Evolutionary conservation across 2,797 vertebrate genomes (phyloP).

Genomic region (Sebastes oblongus): DNA sequence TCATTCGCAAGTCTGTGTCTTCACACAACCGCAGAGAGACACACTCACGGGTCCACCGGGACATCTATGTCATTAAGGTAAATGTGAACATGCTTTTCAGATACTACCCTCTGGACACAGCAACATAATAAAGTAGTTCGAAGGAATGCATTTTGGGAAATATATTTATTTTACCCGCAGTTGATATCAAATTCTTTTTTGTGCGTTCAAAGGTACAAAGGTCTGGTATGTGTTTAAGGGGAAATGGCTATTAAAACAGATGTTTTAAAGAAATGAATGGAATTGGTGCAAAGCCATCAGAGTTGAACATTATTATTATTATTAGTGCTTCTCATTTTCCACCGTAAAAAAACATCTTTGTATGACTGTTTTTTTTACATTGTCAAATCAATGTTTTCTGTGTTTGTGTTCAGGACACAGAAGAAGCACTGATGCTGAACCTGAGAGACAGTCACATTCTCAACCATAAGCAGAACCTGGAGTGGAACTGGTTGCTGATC

Average conservation of each 20-base stretch:
- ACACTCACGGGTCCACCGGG: slow-evolving; percentile 89
- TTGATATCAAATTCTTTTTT: background rate
- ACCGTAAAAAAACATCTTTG: background rate
- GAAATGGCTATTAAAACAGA: background rate
- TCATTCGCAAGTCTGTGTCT: slow-evolving; percentile 92
- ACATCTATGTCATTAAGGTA: slow-evolving; percentile 97
- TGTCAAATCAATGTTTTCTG: background rate
- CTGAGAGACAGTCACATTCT: slow-evolving; percentile 96
- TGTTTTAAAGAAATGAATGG: background rate
- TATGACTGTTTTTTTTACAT: background rate
- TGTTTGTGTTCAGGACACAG: slow-evolving; percentile 88
- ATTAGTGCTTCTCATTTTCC: background rate
- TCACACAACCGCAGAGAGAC: slow-evolving; percentile 90
- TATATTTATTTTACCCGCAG: background rate
- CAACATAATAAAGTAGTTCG: background rate
- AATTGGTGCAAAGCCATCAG: background rate
- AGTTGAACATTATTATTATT: background rate
- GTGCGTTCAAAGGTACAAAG: background rate
- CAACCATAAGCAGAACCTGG: slow-evolving; percentile 97
- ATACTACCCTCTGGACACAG: background rate
- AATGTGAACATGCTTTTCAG: background rate
- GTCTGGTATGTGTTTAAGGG: background rate
- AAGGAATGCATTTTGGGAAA: background rate
- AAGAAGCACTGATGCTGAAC: slow-evolving; percentile 94
- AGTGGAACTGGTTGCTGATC: slow-evolving; percentile 98